Evolutionary conservation across 2,797 vertebrate species (phyloP).

Genomic region (Psittacula echo): DNA sequence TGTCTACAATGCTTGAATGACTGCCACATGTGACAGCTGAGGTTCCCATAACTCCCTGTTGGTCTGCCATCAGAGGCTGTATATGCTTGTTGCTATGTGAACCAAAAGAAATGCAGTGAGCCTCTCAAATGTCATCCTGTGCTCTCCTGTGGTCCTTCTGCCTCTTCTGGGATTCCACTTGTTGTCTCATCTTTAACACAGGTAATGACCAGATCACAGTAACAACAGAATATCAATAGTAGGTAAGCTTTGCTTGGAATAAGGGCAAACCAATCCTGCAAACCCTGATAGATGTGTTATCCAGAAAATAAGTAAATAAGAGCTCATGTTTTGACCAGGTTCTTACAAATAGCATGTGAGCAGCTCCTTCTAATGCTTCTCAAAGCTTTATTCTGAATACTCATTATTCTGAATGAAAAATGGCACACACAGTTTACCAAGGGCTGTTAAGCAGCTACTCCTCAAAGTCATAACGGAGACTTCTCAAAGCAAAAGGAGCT

Average conservation of each 20-base stretch:
- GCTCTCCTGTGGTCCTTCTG: neutral
- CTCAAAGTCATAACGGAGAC: slow-evolving; percentile 45
- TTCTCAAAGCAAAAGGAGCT: slow-evolving; percentile 32
- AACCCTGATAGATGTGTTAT: too few species aligned
- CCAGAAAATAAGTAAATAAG: too few species aligned
- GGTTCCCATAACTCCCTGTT: slow-evolving; percentile 71
- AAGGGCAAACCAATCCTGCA: neutral
- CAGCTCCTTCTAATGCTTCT: too few species aligned
- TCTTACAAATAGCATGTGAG: too few species aligned
- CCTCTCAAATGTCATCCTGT: neutral
- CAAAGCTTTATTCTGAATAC: neutral
- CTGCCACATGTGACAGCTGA: slow-evolving; percentile 72
- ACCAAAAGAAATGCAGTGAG: slow-evolving; percentile 54
- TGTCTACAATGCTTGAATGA: slow-evolving; percentile 67
- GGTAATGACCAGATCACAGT: slow-evolving; percentile 15
- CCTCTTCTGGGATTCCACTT: neutral
- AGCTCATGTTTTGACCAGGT: too few species aligned
- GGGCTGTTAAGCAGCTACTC: slow-evolving; percentile 16
- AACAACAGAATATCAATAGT: neutral
- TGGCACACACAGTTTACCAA: neutral
- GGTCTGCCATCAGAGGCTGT: slow-evolving; percentile 65
- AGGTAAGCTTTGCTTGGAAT: neutral
- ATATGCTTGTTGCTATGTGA: slow-evolving; percentile 77
- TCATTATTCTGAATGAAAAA: slow-evolving; percentile 23
- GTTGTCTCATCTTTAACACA: neutral